These are phyloP conservation scores for Panonychus citri DNA, from an alignment of 1,140 invertebrate genomes.

Conservation along the genomic window DNA sequence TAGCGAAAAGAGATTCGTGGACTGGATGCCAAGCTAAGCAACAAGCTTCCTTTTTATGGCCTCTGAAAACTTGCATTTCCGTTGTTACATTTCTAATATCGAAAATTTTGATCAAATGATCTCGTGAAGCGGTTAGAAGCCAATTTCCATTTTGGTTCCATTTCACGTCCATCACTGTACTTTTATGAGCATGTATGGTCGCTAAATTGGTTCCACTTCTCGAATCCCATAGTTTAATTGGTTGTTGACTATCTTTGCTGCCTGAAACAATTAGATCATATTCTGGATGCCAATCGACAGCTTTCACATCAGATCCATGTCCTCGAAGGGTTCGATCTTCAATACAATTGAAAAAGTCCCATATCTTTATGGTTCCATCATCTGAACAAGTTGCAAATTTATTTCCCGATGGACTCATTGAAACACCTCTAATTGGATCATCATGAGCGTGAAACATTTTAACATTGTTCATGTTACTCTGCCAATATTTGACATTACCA, in stretches of 20 bases:
- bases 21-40: slow-evolving; percentile 89
- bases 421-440: slow-evolving; percentile 93
- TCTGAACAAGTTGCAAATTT: slow-evolving; percentile 98
- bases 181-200: slow-evolving; percentile 82
- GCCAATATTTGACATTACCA: slow-evolving; percentile 99
- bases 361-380: slow-evolving; percentile 90
- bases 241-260: slow-evolving; percentile 98
- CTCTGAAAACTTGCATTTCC: slow-evolving; percentile 86
- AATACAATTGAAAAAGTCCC: slow-evolving; percentile 50
- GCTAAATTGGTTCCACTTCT: slow-evolving; percentile 55
- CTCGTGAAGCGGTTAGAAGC: slow-evolving; percentile 91
- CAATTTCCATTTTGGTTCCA: slow-evolving; percentile 99
- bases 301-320: slow-evolving; percentile 97
- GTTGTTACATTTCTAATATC: slow-evolving; percentile 77
- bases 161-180: slow-evolving; percentile 93
- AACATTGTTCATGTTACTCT: slow-evolving; percentile 99
- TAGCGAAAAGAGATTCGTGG: slow-evolving; percentile 84
- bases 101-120: slow-evolving; percentile 93
- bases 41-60: slow-evolving; percentile 94
- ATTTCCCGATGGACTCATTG: slow-evolving; percentile 93
- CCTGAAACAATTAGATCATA: slow-evolving; percentile 90
- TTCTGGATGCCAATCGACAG: slow-evolving; percentile 97
- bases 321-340: slow-evolving; percentile 30
- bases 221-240: slow-evolving; percentile 98
- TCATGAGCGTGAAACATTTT: slow-evolving; percentile 99